These are phyloP conservation scores for Falco biarmicus DNA, from an alignment of 2,797 vertebrate genomes.

Conservation along the genomic window DNA sequence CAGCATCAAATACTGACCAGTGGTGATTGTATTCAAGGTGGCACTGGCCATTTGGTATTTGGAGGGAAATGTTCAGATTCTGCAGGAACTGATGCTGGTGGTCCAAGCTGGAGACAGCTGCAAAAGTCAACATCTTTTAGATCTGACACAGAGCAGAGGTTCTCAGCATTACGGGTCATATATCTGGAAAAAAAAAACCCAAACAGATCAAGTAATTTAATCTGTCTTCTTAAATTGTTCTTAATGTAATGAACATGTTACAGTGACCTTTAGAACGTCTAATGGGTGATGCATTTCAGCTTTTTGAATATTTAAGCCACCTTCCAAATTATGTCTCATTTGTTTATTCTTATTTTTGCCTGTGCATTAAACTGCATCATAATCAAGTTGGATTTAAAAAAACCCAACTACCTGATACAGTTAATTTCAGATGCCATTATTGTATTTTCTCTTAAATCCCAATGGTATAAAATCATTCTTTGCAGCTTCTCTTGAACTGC, in stretches of 20 bases:
- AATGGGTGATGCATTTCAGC: background rate
- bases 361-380: background rate
- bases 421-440: background rate
- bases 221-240: constrained; percentile 45
- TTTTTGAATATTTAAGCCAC: constrained; percentile 30
- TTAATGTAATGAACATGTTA: constrained; percentile 53
- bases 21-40: background rate
- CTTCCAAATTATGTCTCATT: background rate
- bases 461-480: background rate
- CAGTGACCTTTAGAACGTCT: constrained; percentile 29
- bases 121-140: constrained; percentile 8
- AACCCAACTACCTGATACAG: rapidly evolving
- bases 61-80: background rate
- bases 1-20: background rate
- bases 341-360: constrained; percentile 1
- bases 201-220: background rate
- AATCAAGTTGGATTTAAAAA: background rate
- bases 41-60: background rate
- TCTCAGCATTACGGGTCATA: background rate
- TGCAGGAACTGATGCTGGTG: background rate
- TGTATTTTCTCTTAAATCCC: background rate
- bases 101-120: background rate
- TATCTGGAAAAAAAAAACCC: background rate
- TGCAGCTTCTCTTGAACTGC: background rate
- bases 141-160: constrained; percentile 18